Percentiles rank a stretch among this genome's conserved stretches.
Evolutionary conservation across 2,888 invertebrate genomes (phyloP).

Genomic region (Sepiola atlantica): DNA sequence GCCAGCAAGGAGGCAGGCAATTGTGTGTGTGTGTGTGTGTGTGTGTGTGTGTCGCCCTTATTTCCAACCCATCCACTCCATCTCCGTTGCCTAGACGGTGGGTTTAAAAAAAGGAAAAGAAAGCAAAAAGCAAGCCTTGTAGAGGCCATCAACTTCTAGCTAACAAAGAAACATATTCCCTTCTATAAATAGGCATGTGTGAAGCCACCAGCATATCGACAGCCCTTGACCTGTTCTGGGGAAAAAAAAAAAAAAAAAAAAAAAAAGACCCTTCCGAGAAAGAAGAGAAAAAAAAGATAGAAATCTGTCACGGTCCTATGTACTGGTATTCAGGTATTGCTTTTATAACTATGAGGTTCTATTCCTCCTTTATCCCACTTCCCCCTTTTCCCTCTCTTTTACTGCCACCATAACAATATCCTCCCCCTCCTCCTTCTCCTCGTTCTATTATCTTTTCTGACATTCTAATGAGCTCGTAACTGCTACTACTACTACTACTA

Average conservation of each 20-base stretch:
- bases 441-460: background rate
- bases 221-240: constrained; percentile 35
- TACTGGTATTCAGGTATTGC: constrained; percentile 32
- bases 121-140: background rate
- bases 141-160: background rate
- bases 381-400: background rate
- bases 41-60: background rate
- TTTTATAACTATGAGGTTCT: background rate
- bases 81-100: constrained; percentile 22
- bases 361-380: background rate
- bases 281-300: background rate
- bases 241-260: background rate
- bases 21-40: background rate
- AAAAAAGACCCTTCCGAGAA: background rate
- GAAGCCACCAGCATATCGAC: constrained; percentile 37
- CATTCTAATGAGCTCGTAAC: background rate
- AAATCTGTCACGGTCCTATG: constrained; percentile 20
- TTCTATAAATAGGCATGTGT: constrained; percentile 41
- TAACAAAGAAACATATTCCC: constrained; percentile 39
- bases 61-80: background rate
- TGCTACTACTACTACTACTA: background rate
- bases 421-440: background rate
- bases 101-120: background rate
- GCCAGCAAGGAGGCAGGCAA: background rate
- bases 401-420: background rate